Percentiles rank a stretch among this genome's conserved stretches.
phyloP scores from a whole-genome alignment of 1,140 invertebrate species.

The Orchestia grillus region DNA sequence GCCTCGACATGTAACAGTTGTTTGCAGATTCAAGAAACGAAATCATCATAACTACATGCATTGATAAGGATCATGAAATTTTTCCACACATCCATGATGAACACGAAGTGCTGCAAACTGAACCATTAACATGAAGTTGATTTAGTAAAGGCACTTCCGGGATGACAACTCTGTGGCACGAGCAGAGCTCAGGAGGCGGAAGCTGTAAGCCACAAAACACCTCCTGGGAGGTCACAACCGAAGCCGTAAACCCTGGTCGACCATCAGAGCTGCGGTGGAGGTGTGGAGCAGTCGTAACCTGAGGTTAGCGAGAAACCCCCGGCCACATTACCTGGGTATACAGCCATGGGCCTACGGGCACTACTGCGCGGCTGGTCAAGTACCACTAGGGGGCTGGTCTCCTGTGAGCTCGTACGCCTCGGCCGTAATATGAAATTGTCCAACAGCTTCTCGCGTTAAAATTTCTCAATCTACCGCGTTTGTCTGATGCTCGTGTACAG shows the following conservation, averaged over 20 bases:
- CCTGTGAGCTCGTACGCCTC: neutral
- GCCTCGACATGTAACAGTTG: too few species aligned
- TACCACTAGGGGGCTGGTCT: neutral
- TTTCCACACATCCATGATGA: too few species aligned
- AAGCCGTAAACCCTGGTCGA: neutral
- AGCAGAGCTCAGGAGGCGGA: neutral
- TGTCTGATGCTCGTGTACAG: neutral
- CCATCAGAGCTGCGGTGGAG: neutral
- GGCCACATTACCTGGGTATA: neutral
- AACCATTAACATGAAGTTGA: too few species aligned
- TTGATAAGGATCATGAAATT: too few species aligned
- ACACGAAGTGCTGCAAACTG: too few species aligned
- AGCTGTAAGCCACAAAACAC: neutral
- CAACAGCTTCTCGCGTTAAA: neutral
- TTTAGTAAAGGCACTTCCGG: too few species aligned
- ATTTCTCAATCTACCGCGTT: neutral
- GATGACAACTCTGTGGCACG: too few species aligned
- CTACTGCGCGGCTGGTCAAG: neutral
- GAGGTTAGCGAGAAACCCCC: neutral
- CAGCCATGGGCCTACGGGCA: neutral
- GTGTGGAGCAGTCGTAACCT: neutral
- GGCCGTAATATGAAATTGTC: neutral
- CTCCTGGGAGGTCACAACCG: neutral
- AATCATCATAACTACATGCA: too few species aligned
- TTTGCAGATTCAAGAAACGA: too few species aligned